These are phyloP conservation scores for Agonum fuliginosum DNA, from an alignment of 2,888 invertebrate species.

Conservation along the genomic window DNA sequence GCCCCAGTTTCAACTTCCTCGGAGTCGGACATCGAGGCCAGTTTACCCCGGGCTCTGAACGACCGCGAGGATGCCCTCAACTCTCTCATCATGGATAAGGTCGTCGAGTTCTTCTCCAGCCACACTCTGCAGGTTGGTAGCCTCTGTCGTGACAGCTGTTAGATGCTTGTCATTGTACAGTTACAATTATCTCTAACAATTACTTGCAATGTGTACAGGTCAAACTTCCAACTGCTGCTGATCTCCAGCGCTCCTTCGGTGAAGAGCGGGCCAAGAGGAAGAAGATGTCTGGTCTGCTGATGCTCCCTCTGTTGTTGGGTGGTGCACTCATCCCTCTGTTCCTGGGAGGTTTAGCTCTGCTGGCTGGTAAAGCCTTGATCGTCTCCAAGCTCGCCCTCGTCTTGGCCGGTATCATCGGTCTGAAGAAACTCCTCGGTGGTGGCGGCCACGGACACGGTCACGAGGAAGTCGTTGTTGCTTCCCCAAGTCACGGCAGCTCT, in stretches of 20 bases:
- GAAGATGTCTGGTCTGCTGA: slow-evolving; percentile 83
- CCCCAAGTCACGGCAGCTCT: slow-evolving; percentile 77
- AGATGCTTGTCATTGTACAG: slow-evolving; percentile 12
- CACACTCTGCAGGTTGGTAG: slow-evolving; percentile 83
- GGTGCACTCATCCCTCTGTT: slow-evolving; percentile 89
- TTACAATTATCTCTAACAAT: slow-evolving; percentile 21
- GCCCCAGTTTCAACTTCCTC: slow-evolving; percentile 72
- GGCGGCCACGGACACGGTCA: slow-evolving; percentile 79
- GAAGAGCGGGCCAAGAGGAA: slow-evolving; percentile 83
- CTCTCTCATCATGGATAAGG: slow-evolving; percentile 83
- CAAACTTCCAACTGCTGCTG: slow-evolving; percentile 83
- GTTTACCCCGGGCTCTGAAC: slow-evolving; percentile 82
- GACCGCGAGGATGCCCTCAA: slow-evolving; percentile 84
- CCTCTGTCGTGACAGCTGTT: slow-evolving; percentile 15
- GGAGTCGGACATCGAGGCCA: slow-evolving; percentile 81
- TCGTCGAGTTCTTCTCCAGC: slow-evolving; percentile 84
- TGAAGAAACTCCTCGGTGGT: slow-evolving; percentile 86
- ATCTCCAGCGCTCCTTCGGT: slow-evolving; percentile 78
- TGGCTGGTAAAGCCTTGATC: slow-evolving; percentile 90
- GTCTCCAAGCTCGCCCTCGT: slow-evolving; percentile 89
- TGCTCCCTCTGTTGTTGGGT: slow-evolving; percentile 86
- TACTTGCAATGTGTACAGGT: slow-evolving; percentile 74
- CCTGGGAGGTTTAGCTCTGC: slow-evolving; percentile 85
- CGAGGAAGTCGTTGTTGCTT: slow-evolving; percentile 81
- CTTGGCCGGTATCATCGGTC: slow-evolving; percentile 87